Evolutionary conservation across 2,888 invertebrate species (phyloP), one percentile per base, ranked within the genome.

Genomic region (Thymelicus sylvestris): DNA sequence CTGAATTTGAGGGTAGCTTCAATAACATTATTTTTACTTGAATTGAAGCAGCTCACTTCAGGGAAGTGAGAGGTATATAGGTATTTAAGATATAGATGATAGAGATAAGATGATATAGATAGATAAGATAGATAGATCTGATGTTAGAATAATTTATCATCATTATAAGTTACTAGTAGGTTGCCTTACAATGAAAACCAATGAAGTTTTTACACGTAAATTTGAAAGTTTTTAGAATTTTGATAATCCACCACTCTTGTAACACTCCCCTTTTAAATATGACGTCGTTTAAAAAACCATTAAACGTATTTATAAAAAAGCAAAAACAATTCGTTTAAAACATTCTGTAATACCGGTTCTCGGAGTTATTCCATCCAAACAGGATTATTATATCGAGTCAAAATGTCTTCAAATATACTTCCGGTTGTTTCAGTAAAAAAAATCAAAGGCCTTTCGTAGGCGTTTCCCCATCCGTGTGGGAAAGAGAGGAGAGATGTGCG

Each of bases 371-470:
- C 65, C 69, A 70, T 65, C 59, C 59, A 70, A 70, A 70, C 64
- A 57, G 64, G 44, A 70, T 70, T 70, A 70, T 70, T 65, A 70
- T 70, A 70, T 65, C 64, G 69, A 68, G 68, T 68, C 68, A 67
- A 73, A 73, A 73, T 75, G 76, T 73, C 78, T 78, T 81, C 83
- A 80, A 90, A 90, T 87, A 85, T 78, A 86, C 86, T 86, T 90
- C 89, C 90, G 90, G 87, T 86, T 81, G 79, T 83, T 80, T 82
- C 75, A 78, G 76, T 52, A 75, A 77, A 80, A 81, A 90, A 88
- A 89, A 85, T 84, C 80, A 86, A 86, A 88, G 83, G 81, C 82
- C 84, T 89, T 90, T 87, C 87, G 87, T 86, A 87, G 86, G 85
- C 84, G 81, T 86, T 89, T 86, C 90, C 90, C 89, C 86, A 84